A percentile compares a stretch with the other conserved stretches of the same genome.
Conservation (phyloP, 2,113 vertebrate species). For the Coregonus clupeaformis region DNA sequence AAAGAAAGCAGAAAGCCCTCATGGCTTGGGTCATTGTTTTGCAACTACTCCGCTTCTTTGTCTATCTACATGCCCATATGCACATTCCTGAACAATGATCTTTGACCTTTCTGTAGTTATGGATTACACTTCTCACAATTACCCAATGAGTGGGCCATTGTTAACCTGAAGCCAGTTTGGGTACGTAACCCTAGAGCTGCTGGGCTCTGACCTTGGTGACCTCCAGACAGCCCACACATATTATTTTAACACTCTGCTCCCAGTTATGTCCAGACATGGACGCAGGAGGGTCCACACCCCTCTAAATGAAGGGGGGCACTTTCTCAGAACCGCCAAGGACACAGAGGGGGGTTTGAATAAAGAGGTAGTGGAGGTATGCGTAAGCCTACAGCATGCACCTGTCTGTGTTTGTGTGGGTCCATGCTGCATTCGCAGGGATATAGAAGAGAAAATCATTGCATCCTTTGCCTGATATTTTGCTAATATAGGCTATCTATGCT, state of each 20-base stretch:
- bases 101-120: constrained; percentile 39
- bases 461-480: not conserved
- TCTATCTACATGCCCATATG: constrained; percentile 31
- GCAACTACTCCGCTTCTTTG: not conserved
- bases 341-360: not conserved
- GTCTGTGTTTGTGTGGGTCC: not conserved
- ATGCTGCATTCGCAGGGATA: not conserved
- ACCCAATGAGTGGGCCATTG: constrained; percentile 61
- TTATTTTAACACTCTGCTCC: constrained; percentile 29
- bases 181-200: constrained; percentile 44
- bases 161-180: constrained; percentile 50
- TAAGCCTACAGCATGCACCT: not conserved
- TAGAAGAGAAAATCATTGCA: not conserved
- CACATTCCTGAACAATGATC: constrained; percentile 36
- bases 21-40: not conserved
- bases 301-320: not conserved
- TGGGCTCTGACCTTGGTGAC: constrained; percentile 41
- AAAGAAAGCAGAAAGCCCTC: not conserved
- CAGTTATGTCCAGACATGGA: constrained; percentile 4
- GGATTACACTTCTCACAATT: constrained; percentile 52
- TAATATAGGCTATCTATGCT: no score
- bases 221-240: no score
- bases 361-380: not conserved
- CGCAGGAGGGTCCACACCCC: not conserved
- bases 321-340: not conserved